Conservation (phyloP, 2,797 vertebrate genomes). For the Varecia variegata region DNA sequence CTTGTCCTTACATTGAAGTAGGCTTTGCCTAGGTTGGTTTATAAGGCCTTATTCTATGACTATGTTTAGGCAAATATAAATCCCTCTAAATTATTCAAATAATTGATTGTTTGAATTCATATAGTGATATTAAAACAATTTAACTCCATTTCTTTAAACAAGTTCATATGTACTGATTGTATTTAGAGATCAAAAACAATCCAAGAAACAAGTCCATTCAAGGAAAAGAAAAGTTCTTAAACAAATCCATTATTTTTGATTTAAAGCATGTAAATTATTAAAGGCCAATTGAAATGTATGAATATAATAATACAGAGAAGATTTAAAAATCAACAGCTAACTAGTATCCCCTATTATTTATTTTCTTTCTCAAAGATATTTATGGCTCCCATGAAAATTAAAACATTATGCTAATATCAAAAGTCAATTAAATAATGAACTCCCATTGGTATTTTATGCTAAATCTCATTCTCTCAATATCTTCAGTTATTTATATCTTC, state of each 20-base stretch:
- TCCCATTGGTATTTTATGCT: background rate
- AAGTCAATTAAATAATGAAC: background rate
- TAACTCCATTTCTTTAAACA: background rate
- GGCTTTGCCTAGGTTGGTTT: background rate
- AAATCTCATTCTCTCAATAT: background rate
- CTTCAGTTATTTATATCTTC: background rate
- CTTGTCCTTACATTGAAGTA: background rate
- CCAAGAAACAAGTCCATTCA: background rate
- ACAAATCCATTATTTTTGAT: background rate
- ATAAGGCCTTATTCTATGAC: background rate
- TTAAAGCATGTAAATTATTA: background rate
- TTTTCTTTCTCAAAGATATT: slow-evolving; percentile 4
- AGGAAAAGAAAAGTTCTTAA: background rate
- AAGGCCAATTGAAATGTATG: background rate
- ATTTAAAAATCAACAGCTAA: background rate
- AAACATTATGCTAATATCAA: background rate
- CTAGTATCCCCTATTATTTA: background rate
- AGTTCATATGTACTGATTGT: background rate
- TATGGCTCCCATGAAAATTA: background rate
- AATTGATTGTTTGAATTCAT: background rate
- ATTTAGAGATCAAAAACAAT: background rate
- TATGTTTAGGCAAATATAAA: background rate
- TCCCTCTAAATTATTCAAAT: background rate
- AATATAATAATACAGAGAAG: background rate
- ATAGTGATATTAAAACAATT: background rate